Conservation (phyloP, 2,888 invertebrate species). For the Papilio gigon region DNA sequence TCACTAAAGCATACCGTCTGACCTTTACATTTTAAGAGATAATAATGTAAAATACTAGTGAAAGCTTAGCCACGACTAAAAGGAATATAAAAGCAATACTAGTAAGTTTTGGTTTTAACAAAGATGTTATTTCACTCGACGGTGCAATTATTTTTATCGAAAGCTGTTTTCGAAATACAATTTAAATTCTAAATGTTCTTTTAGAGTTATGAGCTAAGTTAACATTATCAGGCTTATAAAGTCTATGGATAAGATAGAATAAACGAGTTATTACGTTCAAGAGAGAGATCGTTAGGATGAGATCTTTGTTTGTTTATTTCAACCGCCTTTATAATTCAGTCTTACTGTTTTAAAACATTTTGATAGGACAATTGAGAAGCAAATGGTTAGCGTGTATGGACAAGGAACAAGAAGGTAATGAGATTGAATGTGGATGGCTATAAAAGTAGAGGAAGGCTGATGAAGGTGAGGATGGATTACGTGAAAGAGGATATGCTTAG, state of each 20-base stretch:
- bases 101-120: conserved; percentile 21
- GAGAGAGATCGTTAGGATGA: conserved; percentile 47
- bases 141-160: conserved; percentile 33
- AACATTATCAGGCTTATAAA: conserved; percentile 55
- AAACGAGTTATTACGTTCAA: conserved; percentile 53
- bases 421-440: too few species aligned
- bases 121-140: conserved; percentile 28
- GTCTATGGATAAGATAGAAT: conserved; percentile 57
- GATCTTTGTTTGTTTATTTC: conserved; percentile 34
- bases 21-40: conserved; percentile 2
- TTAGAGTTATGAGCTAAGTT: conserved; percentile 46
- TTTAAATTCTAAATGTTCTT: conserved; percentile 32
- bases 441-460: too few species aligned
- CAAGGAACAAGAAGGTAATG: too few species aligned
- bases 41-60: conserved; percentile 11
- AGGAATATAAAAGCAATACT: conserved; percentile 22
- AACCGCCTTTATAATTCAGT: conserved; percentile 12
- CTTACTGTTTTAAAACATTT: conserved; percentile 2
- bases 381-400: too few species aligned
- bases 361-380: too few species aligned
- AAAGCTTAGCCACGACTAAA: conserved; percentile 13
- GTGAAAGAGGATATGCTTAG: too few species aligned
- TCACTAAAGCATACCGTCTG: conserved; percentile 1
- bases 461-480: too few species aligned
- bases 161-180: conserved; percentile 28